phyloP scores from a whole-genome alignment of 2,888 invertebrate genomes.

The Drosophila longiperda region DNA sequence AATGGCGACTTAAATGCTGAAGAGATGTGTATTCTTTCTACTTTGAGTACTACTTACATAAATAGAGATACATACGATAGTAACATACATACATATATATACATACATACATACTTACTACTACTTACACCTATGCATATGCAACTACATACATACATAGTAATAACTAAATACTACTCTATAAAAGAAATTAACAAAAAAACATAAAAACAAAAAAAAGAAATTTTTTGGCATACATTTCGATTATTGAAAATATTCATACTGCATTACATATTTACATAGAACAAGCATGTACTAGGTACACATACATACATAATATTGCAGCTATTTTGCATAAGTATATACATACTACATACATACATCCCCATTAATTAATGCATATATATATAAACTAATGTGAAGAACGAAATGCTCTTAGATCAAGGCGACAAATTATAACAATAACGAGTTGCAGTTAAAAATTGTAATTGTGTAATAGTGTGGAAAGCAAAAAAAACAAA shows the following conservation, averaged over 20 bases:
- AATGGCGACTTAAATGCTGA: constrained; percentile 39
- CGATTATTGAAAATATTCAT: constrained; percentile 45
- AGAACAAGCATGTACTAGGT: constrained; percentile 44
- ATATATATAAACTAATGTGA: constrained; percentile 6
- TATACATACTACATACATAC: constrained; percentile 21
- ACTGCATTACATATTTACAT: constrained; percentile 45
- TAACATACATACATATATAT: constrained; percentile 15
- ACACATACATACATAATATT: constrained; percentile 40
- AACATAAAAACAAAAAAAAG: neutral
- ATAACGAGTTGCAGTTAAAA: constrained; percentile 78
- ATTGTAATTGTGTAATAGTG: constrained; percentile 72
- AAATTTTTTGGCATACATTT: constrained; percentile 31
- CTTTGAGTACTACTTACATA: constrained; percentile 20
- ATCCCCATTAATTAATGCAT: constrained; percentile 11
- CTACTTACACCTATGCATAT: constrained; percentile 31
- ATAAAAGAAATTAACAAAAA: constrained; percentile 28
- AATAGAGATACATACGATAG: constrained; percentile 40
- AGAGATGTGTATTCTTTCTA: constrained; percentile 28
- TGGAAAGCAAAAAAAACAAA: constrained; percentile 37
- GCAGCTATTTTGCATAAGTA: constrained; percentile 51
- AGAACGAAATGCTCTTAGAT: constrained; percentile 47
- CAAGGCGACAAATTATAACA: constrained; percentile 66
- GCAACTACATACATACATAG: constrained; percentile 32
- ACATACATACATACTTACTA: constrained; percentile 36
- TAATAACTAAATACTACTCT: constrained; percentile 36